Percentiles rank a stretch among this genome's conserved stretches.
Evolutionary conservation across 1,140 invertebrate genomes (phyloP).

Genomic region (Drosophila parvula): DNA sequence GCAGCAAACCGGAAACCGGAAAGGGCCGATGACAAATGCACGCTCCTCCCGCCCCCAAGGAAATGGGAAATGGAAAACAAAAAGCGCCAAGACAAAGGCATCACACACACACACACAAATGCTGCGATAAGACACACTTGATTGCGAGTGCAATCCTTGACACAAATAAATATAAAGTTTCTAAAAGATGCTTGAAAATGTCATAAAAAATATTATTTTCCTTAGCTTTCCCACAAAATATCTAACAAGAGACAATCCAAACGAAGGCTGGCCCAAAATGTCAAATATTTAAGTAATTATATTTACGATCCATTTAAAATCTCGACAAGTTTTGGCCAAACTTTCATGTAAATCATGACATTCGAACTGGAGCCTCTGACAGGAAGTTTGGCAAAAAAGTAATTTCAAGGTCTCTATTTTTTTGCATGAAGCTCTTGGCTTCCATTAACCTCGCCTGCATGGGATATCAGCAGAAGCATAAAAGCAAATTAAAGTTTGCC

Average conservation of each 20-base stretch:
- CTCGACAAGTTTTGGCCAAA: background rate
- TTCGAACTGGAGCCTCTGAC: background rate
- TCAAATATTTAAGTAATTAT: no score
- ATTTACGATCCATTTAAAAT: constrained; percentile 15
- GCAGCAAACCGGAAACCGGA: constrained; percentile 13
- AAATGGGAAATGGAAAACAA: constrained; percentile 14
- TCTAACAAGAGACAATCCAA: no score
- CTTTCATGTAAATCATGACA: background rate
- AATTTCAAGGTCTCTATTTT: constrained; percentile 21
- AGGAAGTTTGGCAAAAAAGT: constrained; percentile 15
- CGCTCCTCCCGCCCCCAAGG: constrained; percentile 4
- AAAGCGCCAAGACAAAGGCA: constrained; percentile 16
- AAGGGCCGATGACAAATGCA: constrained; percentile 17
- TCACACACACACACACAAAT: constrained; percentile 21
- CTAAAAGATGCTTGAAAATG: no score
- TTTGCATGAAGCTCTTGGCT: background rate
- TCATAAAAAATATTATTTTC: no score
- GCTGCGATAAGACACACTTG: constrained; percentile 5
- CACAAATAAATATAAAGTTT: constrained; percentile 1
- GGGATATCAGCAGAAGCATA: constrained; percentile 21
- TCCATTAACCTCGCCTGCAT: background rate
- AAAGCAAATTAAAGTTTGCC: constrained; percentile 46
- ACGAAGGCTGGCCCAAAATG: no score
- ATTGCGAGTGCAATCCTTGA: constrained; percentile 1
- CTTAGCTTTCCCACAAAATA: no score